Conservation (phyloP, 2,888 invertebrate genomes). For the Eupeodes luniger region DNA sequence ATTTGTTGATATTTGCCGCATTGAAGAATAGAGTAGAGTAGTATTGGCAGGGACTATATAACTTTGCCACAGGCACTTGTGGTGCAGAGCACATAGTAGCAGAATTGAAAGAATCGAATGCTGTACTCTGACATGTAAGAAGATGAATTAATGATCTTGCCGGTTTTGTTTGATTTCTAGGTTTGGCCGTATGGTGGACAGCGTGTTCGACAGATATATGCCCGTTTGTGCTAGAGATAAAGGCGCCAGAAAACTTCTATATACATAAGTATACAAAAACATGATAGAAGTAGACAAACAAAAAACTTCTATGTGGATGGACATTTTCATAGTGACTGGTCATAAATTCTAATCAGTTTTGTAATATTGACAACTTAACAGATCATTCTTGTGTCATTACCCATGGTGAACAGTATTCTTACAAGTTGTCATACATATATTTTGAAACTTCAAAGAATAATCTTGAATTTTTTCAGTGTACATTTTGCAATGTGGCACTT, state of each 20-base stretch:
- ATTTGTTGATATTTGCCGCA: constrained; percentile 65
- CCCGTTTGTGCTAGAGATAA: not conserved
- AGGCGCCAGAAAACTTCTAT: constrained; percentile 60
- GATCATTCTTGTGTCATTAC: constrained; percentile 55
- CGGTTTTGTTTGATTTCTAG: constrained; percentile 75
- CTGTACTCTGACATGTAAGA: constrained; percentile 67
- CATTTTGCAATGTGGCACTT: too few relatives aligned
- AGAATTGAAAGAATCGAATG: constrained; percentile 62
- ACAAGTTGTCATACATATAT: not conserved
- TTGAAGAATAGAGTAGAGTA: not conserved
- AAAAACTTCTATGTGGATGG: constrained; percentile 41
- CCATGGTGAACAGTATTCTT: constrained; percentile 19
- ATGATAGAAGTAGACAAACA: not conserved
- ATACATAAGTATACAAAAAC: constrained; percentile 3
- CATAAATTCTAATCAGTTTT: constrained; percentile 64
- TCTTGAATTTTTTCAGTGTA: too few relatives aligned
- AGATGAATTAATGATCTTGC: constrained; percentile 76
- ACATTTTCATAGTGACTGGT: constrained; percentile 35
- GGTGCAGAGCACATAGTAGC: constrained; percentile 25
- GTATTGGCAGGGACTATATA: not conserved
- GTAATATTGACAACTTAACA: constrained; percentile 47
- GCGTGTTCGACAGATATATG: constrained; percentile 23
- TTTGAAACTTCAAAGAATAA: not conserved
- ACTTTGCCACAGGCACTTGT: not conserved
- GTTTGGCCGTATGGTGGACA: constrained; percentile 61